Base-by-base conservation (phyloP, 2,113 vertebrate species). In the Ceyx cyanopectus region DNA sequence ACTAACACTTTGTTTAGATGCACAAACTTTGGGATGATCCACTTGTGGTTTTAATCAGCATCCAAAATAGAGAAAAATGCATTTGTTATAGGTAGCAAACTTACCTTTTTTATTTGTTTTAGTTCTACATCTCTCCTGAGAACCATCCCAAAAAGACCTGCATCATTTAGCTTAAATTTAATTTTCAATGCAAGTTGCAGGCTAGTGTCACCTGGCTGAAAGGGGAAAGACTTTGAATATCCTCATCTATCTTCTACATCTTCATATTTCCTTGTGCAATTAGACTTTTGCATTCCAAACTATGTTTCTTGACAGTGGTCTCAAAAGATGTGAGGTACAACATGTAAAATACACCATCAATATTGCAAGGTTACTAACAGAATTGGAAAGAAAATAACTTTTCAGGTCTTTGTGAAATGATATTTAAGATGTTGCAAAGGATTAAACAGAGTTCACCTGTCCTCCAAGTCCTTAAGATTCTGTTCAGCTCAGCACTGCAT, bases 191-290 rank as follows among this genome's bases (percentile, higher is more conserved):
- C 32, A 79, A 82, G 68, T 74, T 90, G 85, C 63, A 90, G 86
- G 76, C 41, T 30, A 92, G 91, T 79, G 78, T 81, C 92, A 96
- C 74, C 78, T 86, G 81, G 78, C 84, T 95, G 81, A 91, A 87
- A 26, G 51, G 51, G 51, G 58, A 72, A 93, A 67, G 81, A 85
- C 43, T 85, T 8, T 66, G 58, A 82, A 58, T 68, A 84, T 34
- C 10, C 1, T 13, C 41, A 46, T 34, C 40, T 84, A 13, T 73
- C 78, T 83, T 51, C 24, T 69, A 68, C 16, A 4, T 62, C 61
- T 62, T 53, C 3, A 0, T 37, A 56, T 73, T 89, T 84, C 69
- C 51, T 54, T 69, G 63, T 51, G 69, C 27, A 85, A 51, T 89
- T 51, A 46, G 17, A 2, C 40, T 78, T 60, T 53, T 90, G 40